Base-by-base conservation (phyloP, 2,888 invertebrate species). In the Anorthoa munda region DNA sequence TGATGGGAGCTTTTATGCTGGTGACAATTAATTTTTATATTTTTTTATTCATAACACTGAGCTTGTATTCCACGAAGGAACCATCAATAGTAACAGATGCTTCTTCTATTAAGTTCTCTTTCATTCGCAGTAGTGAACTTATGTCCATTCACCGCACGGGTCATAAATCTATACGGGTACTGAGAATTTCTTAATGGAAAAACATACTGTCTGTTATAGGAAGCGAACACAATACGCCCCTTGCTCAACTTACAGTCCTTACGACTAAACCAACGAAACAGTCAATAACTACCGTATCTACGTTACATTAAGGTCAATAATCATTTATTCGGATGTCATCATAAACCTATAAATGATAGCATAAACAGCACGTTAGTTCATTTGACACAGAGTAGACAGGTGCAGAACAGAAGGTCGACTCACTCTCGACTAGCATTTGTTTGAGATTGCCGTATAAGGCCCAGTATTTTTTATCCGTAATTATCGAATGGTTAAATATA, bases 301-400 rank as follows among this genome's bases (percentile, higher is more conserved):
- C 46, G 3, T 46, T 39, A 53, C 46, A 31, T 60, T 18, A 67
- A 66, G 39, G 18, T 15, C 7, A 18, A 39, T 45, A 15, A 50
- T 39, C 17, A 48, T 45, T 61, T 63, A 46, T 66, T 45, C 5
- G 18, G 12, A 65, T 56, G 45, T 46, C 17, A 39, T n/a, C 45
- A 65, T 65, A 64, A 31, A 72, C 53, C 55, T 31, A 23, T n/a
- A 50, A 61, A 60, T 56, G 48, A 61, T 63, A 74, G 66, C 39
- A 51, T 66, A 66, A 46, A 48, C 26, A 66, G 17, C 45, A 66
- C 15, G 53, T 21, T 50, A 80, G 21, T 15, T 67, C 18, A 53
- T 31, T 26, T 48, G 7, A 53, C 26, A 53, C 63, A 45, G n/a
- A 45, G 58, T 1, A 74, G 1, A 45, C 4, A 58, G 1, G 0